Evolutionary conservation across 2,888 invertebrate species (phyloP).

Genomic region (Amphiduros pacificus): DNA sequence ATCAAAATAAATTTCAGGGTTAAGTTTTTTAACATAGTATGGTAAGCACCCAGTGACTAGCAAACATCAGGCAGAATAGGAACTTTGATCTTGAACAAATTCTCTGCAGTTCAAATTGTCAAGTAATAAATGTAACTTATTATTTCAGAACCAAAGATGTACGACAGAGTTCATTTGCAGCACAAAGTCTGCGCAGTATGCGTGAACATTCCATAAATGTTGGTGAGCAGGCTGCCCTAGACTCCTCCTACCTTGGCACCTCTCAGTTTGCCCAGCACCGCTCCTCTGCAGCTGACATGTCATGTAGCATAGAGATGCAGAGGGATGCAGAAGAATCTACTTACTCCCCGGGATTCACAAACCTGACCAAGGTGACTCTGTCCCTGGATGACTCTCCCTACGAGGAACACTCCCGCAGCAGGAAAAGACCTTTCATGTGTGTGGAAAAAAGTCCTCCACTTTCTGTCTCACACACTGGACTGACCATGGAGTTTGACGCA

Average conservation of each 20-base stretch:
- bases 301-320: constrained; percentile 18
- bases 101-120: too few species aligned
- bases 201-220: background rate
- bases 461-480: constrained; percentile 22
- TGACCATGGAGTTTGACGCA: constrained; percentile 30
- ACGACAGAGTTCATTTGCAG: constrained; percentile 47
- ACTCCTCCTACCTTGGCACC: too few species aligned
- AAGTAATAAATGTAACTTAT: too few species aligned
- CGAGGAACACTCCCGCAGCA: background rate
- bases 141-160: constrained; percentile 44
- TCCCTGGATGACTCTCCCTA: constrained; percentile 6
- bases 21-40: too few species aligned
- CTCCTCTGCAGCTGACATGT: too few species aligned
- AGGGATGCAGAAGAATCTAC: constrained; percentile 7
- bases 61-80: too few species aligned
- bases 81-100: too few species aligned
- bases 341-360: background rate
- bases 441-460: constrained; percentile 24
- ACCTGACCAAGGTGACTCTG: background rate
- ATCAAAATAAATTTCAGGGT: too few species aligned
- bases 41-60: too few species aligned
- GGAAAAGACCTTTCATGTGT: constrained; percentile 18
- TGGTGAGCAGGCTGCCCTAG: background rate
- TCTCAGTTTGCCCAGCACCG: too few species aligned
- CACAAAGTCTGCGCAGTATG: constrained; percentile 44